phyloP scores from a whole-genome alignment of 53 echinoderm and acorn worm genomes.

The Arbacia lixula region DNA sequence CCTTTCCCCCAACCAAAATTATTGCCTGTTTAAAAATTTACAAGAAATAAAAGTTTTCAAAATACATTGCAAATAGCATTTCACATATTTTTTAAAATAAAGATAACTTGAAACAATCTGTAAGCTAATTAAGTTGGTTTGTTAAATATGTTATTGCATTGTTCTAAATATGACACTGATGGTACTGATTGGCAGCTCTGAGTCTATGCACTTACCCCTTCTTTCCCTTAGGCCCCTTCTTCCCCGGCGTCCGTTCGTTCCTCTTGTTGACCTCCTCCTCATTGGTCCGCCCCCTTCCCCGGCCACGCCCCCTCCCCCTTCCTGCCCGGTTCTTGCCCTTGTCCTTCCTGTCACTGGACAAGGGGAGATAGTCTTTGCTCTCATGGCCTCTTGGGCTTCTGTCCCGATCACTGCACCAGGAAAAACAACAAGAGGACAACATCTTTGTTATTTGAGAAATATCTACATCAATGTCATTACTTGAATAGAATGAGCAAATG shows the following conservation, averaged over 20 bases:
- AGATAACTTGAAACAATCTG: no score
- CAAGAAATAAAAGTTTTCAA: no score
- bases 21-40: no score
- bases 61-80: no score
- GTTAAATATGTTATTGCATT: no score
- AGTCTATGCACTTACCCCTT: conserved; percentile 43
- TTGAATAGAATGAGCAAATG: no score
- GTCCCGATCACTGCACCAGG: conserved; percentile 14
- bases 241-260: conserved; percentile 52
- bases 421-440: no score
- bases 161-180: not conserved
- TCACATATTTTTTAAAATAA: no score
- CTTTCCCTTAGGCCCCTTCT: conserved; percentile 77
- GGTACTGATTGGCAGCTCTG: not conserved
- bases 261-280: conserved; percentile 45
- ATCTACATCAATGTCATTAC: no score
- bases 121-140: no score
- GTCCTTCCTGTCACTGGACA: conserved; percentile 57
- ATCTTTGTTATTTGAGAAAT: no score
- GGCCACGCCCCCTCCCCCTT: conserved; percentile 79
- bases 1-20: no score
- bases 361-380: conserved; percentile 52
- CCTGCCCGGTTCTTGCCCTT: conserved; percentile 80
- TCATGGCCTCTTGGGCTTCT: not conserved
- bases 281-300: conserved; percentile 65